Evolutionary conservation across 2,113 vertebrate species (phyloP), one percentile per base, ranked within the genome.

Genomic region (Erythrolamprus reginae): DNA sequence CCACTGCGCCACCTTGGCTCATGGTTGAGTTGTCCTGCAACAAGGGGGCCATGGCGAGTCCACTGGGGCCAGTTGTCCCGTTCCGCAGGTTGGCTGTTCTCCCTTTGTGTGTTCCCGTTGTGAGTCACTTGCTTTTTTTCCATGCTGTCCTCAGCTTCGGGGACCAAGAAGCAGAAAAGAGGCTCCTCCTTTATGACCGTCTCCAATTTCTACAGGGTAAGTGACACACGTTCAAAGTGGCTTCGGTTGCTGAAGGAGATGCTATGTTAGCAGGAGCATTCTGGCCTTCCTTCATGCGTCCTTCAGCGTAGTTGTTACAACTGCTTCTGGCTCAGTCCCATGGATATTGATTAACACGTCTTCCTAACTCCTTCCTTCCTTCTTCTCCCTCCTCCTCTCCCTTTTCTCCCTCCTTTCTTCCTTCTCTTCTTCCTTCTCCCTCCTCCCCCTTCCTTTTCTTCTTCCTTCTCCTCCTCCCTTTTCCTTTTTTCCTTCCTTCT

Each of bases 121-220:
- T n/a, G 13, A 3, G 2, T 1, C 52, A 19, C 70, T 48, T 55
- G 42, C 86, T 28, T 88, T n/a, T n/a, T n/a, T 89, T 45, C 12
- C 24, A 61, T 87, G 53, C 9, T 90, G 85, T 86, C 87, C 84
- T 93, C 89, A 95, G 94, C 94, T 92, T 28, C 84, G 86, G 82
- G 84, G 77, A n/a, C 65, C 51, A 95, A 96, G 93, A 96, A 94
- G 83, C 91, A 94, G 87, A 93, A 96, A 85, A 94, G 91, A 91
- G 85, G 88, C 0, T 93, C 93, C 24, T 95, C 95, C 42, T 95
- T 94, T 87, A 93, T 92, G 93, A 95, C 93, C 1, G 89, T 93
- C 33, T 96, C 92, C 85, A 94, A 83, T 15, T 95, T 94, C 93
- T 93, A 93, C 53, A 90, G 94, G 89, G 89, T 95, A 84, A 95